Evolutionary conservation across 1,140 invertebrate genomes (phyloP), one percentile per base, ranked within the genome.

Genomic region (Papilio polytes): DNA sequence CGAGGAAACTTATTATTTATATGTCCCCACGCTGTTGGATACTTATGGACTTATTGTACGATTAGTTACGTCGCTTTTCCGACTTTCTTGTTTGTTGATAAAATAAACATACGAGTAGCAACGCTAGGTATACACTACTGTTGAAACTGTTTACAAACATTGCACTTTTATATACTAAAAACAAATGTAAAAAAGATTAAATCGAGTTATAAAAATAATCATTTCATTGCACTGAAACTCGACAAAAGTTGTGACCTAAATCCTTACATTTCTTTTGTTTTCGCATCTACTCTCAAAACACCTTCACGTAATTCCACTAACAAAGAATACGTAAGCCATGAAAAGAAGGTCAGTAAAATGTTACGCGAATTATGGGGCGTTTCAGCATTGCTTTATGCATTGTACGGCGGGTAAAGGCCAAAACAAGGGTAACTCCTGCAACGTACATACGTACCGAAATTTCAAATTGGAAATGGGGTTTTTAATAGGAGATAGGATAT

Each of bases 331-430:
- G 70, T 83, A 76, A 82, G 82, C 81, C 80, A 76, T 82, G 76
- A 72, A 80, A 78, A 85, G 91, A 90, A 92, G 90, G 91, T 91
- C 90, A 88, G 84, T 87, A 85, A 92, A 93, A 93, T 93, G 90
- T 89, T 92, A 90, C 89, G 87, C 84, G 90, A 89, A 91, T 89
- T 88, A 91, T 86, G 90, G 83, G 80, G 86, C 88, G 89, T 92
- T 92, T 88, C 84, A 87, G 83, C 86, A 87, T 88, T 91, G 86
- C 89, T 90, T 89, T 92, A 89, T 91, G 90, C 85, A 88, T 84
- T 86, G 84, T 88, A 88, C 88, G 88, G 90, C 89, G 88, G 26
- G 56, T 88, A 91, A 91, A 93, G 91, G 89, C 88, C 88, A 89
- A 85, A 90, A 86, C 88, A 85, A 88, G 87, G 88, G 76, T 78